Conservation (phyloP, 2,113 vertebrate species). For the Rhipidura dahli region DNA sequence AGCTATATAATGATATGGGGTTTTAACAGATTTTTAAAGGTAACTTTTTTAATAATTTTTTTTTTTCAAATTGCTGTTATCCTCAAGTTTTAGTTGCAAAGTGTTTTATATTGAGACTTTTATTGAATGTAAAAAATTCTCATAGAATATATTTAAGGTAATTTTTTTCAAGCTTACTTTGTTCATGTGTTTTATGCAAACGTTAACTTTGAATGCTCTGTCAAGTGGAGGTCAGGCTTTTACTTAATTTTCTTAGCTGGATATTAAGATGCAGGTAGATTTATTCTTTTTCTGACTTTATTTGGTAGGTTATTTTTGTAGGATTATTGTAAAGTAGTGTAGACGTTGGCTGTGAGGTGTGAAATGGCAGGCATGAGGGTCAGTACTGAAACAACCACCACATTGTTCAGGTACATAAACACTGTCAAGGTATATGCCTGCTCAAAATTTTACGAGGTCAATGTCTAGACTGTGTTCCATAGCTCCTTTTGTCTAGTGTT, state of each 20-base stretch:
- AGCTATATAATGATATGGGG: accelerated
- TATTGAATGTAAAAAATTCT: not conserved
- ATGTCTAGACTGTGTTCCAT: not conserved
- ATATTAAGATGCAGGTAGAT: not conserved
- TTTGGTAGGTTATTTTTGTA: not conserved
- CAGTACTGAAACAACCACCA: conserved; percentile 25
- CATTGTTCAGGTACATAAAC: conserved; percentile 29
- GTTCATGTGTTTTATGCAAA: not conserved
- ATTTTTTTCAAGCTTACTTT: not conserved
- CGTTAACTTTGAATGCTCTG: not conserved
- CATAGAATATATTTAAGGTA: not conserved
- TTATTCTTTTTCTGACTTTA: not conserved
- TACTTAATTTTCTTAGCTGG: not conserved
- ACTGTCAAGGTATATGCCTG: not conserved
- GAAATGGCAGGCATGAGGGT: not conserved
- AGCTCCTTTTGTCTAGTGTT: not conserved
- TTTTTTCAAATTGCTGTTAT: not conserved
- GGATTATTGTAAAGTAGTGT: not conserved
- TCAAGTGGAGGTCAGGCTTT: not conserved
- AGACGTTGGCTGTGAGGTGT: not conserved
- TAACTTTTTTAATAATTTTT: not conserved
- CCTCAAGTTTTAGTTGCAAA: not conserved
- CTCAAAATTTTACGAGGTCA: not conserved
- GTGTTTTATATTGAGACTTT: not conserved
- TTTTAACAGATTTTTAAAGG: not conserved